Evolutionary conservation across 2,113 vertebrate species (phyloP).

Genomic region (Colius striatus): DNA sequence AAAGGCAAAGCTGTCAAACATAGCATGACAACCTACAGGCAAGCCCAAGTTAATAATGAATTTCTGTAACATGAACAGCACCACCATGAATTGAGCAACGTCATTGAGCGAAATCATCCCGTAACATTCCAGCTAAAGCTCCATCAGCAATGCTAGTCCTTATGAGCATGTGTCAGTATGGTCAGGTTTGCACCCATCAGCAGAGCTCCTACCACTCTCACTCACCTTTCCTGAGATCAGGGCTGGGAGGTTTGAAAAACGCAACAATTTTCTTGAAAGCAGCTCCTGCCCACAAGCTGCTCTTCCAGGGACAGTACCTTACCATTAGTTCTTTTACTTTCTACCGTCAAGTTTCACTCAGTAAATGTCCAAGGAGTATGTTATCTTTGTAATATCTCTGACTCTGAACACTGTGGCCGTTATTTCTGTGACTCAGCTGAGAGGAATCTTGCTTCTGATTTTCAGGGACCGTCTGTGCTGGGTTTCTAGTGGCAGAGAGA

Average conservation of each 20-base stretch:
- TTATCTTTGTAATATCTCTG: neutral
- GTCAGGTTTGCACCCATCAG: neutral
- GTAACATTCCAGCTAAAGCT: accelerated
- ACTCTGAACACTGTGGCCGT: neutral
- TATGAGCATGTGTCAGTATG: too few relatives aligned
- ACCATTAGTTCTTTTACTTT: neutral
- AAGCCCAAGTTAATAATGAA: neutral
- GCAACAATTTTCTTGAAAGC: neutral
- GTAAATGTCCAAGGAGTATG: neutral
- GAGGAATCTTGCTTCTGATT: neutral
- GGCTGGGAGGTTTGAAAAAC: neutral
- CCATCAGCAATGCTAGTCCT: neutral
- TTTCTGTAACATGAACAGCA: neutral
- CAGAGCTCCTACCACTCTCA: neutral
- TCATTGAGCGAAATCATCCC: neutral
- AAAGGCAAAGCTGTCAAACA: neutral
- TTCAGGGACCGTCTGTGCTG: neutral
- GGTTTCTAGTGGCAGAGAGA: neutral
- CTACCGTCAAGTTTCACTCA: neutral
- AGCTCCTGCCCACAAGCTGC: neutral
- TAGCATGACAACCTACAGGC: neutral
- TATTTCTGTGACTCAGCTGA: neutral
- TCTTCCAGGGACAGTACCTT: neutral
- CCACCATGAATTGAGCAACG: accelerated
- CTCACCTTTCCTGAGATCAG: neutral